These are phyloP conservation scores for Pseudomyrmex pallidus DNA, from an alignment of 1,140 invertebrate genomes.

Conservation along the genomic window DNA sequence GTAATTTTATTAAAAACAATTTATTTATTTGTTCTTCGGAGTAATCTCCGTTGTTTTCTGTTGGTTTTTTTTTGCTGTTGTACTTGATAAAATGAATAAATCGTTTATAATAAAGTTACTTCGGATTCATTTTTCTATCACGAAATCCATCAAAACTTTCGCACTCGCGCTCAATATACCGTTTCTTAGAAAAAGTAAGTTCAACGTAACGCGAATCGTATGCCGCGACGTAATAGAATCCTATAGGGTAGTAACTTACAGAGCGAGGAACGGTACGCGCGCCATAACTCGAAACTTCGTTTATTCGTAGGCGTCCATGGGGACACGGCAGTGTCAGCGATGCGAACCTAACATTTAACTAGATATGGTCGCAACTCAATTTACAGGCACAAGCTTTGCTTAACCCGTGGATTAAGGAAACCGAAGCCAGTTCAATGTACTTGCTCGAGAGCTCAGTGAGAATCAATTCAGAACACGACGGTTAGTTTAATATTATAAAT, in stretches of 20 bases:
- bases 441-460: conserved; percentile 38
- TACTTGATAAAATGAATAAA: too few relatives aligned
- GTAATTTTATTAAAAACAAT: too few relatives aligned
- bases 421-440: conserved; percentile 54
- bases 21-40: too few relatives aligned
- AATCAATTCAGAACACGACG: conserved; percentile 48
- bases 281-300: conserved; percentile 68
- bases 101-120: too few relatives aligned
- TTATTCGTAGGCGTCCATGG: conserved; percentile 64
- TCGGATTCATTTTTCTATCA: too few relatives aligned
- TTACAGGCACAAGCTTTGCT: conserved; percentile 65
- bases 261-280: conserved; percentile 30
- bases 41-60: too few relatives aligned
- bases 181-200: too few relatives aligned
- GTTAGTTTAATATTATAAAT: conserved; percentile 53
- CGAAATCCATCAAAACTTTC: too few relatives aligned
- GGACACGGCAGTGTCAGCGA: conserved; percentile 68
- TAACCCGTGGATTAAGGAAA: conserved; percentile 63
- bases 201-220: conserved; percentile 16
- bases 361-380: conserved; percentile 71
- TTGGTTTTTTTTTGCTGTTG: too few relatives aligned
- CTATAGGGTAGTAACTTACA: conserved; percentile 50
- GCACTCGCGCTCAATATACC: too few relatives aligned
- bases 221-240: conserved; percentile 51
- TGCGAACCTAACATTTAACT: conserved; percentile 73